These are phyloP conservation scores for Willisornis vidua DNA, from an alignment of 2,113 vertebrate genomes.

Conservation along the genomic window DNA sequence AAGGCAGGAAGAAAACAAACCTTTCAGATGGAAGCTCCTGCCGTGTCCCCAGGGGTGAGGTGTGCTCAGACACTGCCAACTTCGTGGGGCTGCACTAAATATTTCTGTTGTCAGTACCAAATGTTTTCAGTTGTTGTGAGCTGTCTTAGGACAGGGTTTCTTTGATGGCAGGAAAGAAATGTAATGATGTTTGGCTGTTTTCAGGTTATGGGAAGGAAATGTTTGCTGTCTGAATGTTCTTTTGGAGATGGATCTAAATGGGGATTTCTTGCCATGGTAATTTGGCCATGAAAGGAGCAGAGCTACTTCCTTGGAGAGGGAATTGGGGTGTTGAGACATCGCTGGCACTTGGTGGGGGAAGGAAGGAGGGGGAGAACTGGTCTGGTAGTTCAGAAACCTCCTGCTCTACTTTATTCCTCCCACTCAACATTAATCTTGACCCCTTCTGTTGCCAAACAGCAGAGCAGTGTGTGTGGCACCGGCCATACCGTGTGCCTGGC, in stretches of 20 bases:
- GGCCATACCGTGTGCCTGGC: accelerated
- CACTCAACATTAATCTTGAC: accelerated
- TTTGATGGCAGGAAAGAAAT: background rate
- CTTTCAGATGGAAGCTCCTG: background rate
- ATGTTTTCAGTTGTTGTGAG: background rate
- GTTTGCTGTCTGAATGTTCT: background rate
- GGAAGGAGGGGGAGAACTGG: background rate
- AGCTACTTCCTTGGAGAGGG: background rate
- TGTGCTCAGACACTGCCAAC: background rate
- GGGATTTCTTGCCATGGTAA: background rate
- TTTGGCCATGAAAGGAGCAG: background rate
- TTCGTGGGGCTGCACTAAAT: background rate
- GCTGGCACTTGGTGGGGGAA: background rate
- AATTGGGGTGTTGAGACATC: background rate
- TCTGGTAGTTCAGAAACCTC: background rate
- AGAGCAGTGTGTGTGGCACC: background rate
- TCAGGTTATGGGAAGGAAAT: background rate
- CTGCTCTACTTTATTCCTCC: background rate
- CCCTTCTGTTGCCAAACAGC: background rate
- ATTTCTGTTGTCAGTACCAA: background rate
- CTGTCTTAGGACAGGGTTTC: background rate
- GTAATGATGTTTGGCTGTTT: background rate
- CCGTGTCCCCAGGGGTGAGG: background rate
- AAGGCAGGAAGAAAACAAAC: slow-evolving; percentile 12
- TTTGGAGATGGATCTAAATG: background rate